Percentiles rank a stretch among this genome's conserved stretches.
phyloP scores from a whole-genome alignment of 2,113 vertebrate genomes.

The Pachycephala philippinensis region DNA sequence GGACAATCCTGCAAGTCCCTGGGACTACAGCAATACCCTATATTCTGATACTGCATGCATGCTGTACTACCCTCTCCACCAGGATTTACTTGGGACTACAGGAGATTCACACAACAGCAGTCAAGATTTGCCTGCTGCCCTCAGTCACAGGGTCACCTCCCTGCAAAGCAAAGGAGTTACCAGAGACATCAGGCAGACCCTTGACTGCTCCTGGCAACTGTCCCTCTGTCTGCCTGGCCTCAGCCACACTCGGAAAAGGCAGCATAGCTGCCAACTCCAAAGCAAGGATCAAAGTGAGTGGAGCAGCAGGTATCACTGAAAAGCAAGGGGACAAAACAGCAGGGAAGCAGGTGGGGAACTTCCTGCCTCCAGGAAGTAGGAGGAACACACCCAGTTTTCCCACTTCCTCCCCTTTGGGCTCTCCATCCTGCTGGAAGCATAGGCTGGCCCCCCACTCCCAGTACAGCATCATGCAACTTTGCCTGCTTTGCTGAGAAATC shows the following conservation, averaged over 20 bases:
- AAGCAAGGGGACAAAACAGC: background rate
- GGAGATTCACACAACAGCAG: background rate
- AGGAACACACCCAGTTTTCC: background rate
- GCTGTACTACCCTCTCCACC: background rate
- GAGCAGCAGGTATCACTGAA: background rate
- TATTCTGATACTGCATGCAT: background rate
- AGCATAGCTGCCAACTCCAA: background rate
- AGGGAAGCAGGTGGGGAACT: background rate
- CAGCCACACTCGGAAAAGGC: background rate
- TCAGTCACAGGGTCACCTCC: background rate
- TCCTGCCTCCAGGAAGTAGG: background rate
- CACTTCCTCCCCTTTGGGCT: background rate
- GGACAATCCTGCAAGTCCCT: background rate
- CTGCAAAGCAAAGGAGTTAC: background rate
- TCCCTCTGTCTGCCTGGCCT: background rate
- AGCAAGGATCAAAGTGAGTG: background rate
- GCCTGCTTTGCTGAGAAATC: background rate
- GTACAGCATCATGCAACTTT: background rate
- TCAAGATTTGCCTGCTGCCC: background rate
- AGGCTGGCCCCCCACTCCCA: background rate
- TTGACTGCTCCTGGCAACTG: background rate
- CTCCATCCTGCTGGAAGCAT: background rate
- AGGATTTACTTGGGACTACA: background rate
- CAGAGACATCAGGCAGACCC: background rate
- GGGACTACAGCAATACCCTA: background rate